Evolutionary conservation across 2,888 invertebrate genomes (phyloP), one percentile per base, ranked within the genome.

Genomic region (Lasioglossum calceatum): DNA sequence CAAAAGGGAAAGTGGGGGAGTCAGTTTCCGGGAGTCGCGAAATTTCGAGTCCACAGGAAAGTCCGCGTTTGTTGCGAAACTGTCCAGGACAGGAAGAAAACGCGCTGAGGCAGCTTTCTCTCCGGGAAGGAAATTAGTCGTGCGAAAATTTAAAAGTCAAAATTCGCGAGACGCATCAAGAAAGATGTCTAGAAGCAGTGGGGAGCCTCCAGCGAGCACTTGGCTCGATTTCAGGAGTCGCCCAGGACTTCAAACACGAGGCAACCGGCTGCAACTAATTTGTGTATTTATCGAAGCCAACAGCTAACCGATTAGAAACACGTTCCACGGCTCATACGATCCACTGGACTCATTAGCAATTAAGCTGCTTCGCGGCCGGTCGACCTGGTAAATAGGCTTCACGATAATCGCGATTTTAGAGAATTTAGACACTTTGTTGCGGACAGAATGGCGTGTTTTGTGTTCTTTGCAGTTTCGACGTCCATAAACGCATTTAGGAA

Each of bases 211-310:
- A 32, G 32, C 32, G 32, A 64, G 32, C 32, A 19, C 32, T 64
- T 64, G 64, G 64, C 64, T 64, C 64, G 64, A 64, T 64, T 64
- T 64, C 64, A 64, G 64, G 64, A 64, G 32, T 64, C 64, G 64
- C 5, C 64, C 32, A 32, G 64, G 64, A 64, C 64, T 64, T 64
- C 64, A 64, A 64, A 64, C 64, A 19, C 19, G 64, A 16, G 27
- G 27, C 54, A 36, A 54, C 72, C 70, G 54, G 36, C 72, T 83
- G 74, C 71, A 44, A 75, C 58, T 83, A 83, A 83, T 83, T 83
- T 83, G 58, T 54, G 32, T 73, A 82, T 74, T 82, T 74, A 39
- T 44, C 58, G 39, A 67, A 71, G 61, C 19, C 36, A 23, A 72
- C 7, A 32, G 64, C 32, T 64, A 64, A 32, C 64, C 64, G 64